Conservation (phyloP, 2,797 vertebrate genomes). For the Pteronotus mesoamericanus region DNA sequence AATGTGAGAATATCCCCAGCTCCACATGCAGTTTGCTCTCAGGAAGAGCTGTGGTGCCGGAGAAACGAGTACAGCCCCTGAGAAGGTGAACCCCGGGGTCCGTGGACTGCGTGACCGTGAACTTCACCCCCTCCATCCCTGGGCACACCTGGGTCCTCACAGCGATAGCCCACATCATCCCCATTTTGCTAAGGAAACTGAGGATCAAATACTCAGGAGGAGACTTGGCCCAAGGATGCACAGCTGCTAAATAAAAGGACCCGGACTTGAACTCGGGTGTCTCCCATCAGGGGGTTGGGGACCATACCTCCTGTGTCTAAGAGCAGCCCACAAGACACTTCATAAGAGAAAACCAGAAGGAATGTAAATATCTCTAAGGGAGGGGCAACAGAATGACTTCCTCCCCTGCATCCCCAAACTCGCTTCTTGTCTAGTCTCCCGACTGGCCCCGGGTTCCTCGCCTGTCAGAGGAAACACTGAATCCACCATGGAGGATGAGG, state of each 20-base stretch:
- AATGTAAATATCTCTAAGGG: not conserved
- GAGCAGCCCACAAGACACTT: not conserved
- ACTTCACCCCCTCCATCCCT: not conserved
- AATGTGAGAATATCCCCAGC: not conserved
- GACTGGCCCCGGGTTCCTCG: not conserved
- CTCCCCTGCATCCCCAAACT: not conserved
- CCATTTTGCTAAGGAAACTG: not conserved
- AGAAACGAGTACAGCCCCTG: not conserved
- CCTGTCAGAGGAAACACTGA: not conserved
- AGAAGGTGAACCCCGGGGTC: not conserved
- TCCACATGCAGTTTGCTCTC: not conserved
- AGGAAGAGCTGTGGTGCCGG: not conserved
- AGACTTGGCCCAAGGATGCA: not conserved
- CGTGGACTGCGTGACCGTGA: fast-evolving
- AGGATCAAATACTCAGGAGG: not conserved
- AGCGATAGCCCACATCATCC: not conserved
- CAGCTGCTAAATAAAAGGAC: too few relatives aligned
- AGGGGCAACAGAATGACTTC: not conserved
- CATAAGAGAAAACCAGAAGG: not conserved
- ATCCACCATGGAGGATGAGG: not conserved
- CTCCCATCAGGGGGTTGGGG: not conserved
- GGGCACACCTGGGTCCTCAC: not conserved
- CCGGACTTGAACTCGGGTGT: not conserved
- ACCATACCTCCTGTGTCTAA: not conserved
- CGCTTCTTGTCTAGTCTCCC: not conserved